Conservation (phyloP, 1,140 invertebrate species). For the Zaprionus tsacasi region DNA sequence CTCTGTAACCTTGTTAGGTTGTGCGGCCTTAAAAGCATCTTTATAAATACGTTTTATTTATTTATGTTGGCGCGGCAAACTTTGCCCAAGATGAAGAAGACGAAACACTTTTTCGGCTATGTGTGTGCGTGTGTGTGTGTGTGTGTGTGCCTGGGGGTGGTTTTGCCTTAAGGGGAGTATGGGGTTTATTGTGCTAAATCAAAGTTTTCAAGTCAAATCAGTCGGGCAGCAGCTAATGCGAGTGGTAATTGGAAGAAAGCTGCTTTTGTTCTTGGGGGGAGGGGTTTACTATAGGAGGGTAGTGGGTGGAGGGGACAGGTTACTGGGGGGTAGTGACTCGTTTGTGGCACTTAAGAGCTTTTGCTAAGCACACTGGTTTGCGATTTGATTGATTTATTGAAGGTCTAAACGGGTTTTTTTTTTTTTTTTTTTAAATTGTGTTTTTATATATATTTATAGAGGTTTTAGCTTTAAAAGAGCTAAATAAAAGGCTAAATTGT, state of each 20-base stretch:
- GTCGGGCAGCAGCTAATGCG: constrained; percentile 57
- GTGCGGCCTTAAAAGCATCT: constrained; percentile 78
- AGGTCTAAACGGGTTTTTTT: constrained; percentile 20
- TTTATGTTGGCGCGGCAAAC: constrained; percentile 70
- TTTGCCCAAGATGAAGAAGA: constrained; percentile 51
- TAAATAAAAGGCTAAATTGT: not conserved
- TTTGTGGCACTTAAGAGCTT: constrained; percentile 45
- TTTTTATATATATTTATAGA: too few relatives aligned
- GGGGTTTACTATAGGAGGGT: not conserved
- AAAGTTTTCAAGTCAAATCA: constrained; percentile 70
- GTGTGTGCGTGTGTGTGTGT: constrained; percentile 5
- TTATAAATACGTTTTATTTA: constrained; percentile 83
- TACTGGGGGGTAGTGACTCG: constrained; percentile 7
- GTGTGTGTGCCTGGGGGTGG: constrained; percentile 12
- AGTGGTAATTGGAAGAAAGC: constrained; percentile 53
- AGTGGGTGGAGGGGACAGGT: not conserved
- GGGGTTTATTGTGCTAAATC: constrained; percentile 58
- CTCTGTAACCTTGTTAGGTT: constrained; percentile 72
- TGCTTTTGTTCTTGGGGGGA: constrained; percentile 35
- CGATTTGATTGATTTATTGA: constrained; percentile 51
- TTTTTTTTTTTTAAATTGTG: not conserved
- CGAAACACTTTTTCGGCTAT: constrained; percentile 65
- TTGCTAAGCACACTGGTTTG: not conserved
- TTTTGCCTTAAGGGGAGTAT: constrained; percentile 7
- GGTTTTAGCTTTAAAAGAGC: not conserved